phyloP scores from a whole-genome alignment of 2,113 vertebrate species.

The Turnix velox region DNA sequence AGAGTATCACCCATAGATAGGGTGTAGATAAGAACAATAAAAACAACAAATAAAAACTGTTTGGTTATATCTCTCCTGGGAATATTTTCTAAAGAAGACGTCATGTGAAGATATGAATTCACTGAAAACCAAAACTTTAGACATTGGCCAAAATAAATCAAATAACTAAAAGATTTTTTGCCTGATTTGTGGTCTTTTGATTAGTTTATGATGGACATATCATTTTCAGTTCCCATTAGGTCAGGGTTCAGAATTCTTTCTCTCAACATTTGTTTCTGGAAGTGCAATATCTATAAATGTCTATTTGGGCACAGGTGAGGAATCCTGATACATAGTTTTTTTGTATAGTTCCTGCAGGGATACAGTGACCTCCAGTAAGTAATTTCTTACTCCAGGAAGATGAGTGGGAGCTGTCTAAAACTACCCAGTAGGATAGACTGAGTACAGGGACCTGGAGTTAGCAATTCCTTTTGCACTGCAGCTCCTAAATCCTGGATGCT shows the following conservation, averaged over 20 bases:
- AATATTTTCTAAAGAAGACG: neutral
- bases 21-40: neutral
- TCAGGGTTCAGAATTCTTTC: neutral
- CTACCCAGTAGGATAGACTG: neutral
- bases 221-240: neutral
- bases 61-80: neutral
- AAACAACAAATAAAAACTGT: neutral
- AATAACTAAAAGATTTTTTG: neutral
- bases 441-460: neutral
- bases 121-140: neutral
- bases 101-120: neutral
- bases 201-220: neutral
- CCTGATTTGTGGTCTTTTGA: neutral
- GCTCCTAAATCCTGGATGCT: neutral
- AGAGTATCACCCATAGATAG: neutral
- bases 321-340: neutral
- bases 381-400: neutral
- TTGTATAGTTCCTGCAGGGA: neutral
- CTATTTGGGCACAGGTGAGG: neutral
- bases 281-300: neutral
- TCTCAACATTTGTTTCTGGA: neutral
- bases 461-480: neutral
- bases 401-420: neutral
- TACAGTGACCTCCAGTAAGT: fast-evolving
- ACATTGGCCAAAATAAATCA: neutral